Evolutionary conservation across 2,113 vertebrate species (phyloP), one percentile per base, ranked within the genome.

Genomic region (Echinops telfairi): DNA sequence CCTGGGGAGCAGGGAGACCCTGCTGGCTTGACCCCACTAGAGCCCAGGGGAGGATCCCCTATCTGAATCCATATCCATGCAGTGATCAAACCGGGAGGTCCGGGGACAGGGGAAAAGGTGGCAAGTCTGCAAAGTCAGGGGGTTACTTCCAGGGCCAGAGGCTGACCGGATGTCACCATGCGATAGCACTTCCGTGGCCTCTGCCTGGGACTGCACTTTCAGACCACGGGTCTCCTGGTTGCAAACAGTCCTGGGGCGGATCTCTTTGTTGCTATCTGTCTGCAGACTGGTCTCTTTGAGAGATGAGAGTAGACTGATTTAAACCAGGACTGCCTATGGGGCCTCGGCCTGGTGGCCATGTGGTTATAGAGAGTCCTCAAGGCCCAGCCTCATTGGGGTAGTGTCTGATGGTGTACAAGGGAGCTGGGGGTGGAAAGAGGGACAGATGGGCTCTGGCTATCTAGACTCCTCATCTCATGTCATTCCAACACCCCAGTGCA

Each of bases 221-320:
- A 83, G 29, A 66, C 77, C 22, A 17, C 43, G 73, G 60, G 33
- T 4, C 33, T 3, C 20, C 47, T 87, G 60, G 71, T 31, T 23
- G 57, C 53, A 88, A 79, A 25, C 64, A 90, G 62, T n/a, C 12
- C 76, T 94, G 22, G 60, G 53, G 20, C 16, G 70, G 76, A 36
- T 64, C 81, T 70, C 40, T 43, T 43, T 80, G 82, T 53, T 40
- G 12, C 43, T 73, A n/a, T 19, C 80, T 9, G 8, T 89, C 38
- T 88, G 58, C 36, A 79, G 33, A 68, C 23, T 40, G 66, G 53
- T 58, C 60, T 79, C 27, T 75, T 88, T 83, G 16, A 36, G 62
- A n/a, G n/a, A n/a, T 47, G 43, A 47, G 43, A 90, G 47, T 47
- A 71, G 78, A 80, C 87, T 83, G 91, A 79, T 89, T 91, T 47